phyloP scores from a whole-genome alignment of 2,113 vertebrate species.

The Amia ocellicauda region DNA sequence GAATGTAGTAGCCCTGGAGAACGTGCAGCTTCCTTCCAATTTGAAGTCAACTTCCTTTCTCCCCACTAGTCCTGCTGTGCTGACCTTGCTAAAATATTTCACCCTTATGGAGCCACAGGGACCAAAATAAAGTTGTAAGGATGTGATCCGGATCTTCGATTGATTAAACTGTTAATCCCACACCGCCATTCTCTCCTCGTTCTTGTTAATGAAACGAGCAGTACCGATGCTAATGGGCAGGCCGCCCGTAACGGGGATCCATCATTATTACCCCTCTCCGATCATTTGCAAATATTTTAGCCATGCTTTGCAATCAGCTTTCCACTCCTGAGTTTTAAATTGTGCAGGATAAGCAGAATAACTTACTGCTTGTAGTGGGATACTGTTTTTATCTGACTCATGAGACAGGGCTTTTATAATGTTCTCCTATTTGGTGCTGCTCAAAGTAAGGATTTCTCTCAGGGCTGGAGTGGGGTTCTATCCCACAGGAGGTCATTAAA shows the following conservation, averaged over 20 bases:
- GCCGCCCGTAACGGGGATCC: slow-evolving; percentile 40
- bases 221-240: slow-evolving; percentile 25
- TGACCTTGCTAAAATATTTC: slow-evolving; percentile 41
- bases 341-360: slow-evolving; percentile 41
- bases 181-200: not conserved
- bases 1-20: slow-evolving; percentile 36
- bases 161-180: slow-evolving; percentile 34
- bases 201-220: slow-evolving; percentile 33
- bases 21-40: slow-evolving; percentile 32
- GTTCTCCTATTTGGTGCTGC: slow-evolving; percentile 16
- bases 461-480: slow-evolving; percentile 26
- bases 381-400: slow-evolving; percentile 35
- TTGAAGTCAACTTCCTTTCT: slow-evolving; percentile 37
- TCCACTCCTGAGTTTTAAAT: slow-evolving; percentile 31
- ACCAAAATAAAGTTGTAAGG: slow-evolving; percentile 40
- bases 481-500: slow-evolving; percentile 37
- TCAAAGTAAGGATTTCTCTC: not conserved
- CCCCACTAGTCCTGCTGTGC: slow-evolving; percentile 32
- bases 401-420: slow-evolving; percentile 39
- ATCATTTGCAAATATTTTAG: slow-evolving; percentile 41
- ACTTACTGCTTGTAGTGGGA: slow-evolving; percentile 17
- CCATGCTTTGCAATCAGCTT: slow-evolving; percentile 34
- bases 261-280: slow-evolving; percentile 33
- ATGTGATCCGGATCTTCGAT: slow-evolving; percentile 30
- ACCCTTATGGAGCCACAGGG: slow-evolving; percentile 35